Conservation (phyloP, 2,797 vertebrate species). For the Gallinago stenura region DNA sequence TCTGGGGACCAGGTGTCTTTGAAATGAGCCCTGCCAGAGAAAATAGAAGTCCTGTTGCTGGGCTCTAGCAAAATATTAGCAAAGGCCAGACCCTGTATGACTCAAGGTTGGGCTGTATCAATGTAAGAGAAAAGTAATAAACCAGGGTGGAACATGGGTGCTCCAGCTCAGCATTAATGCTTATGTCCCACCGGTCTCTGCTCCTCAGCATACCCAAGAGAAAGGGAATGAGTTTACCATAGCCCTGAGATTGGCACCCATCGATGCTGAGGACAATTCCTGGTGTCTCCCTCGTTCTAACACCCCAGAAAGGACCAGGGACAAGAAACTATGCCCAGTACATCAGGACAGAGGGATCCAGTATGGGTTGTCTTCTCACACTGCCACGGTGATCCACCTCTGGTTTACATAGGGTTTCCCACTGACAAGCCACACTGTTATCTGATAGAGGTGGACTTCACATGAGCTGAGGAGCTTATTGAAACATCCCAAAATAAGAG, state of each 20-base stretch:
- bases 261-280: neutral
- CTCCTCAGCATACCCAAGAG: neutral
- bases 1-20: neutral
- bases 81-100: neutral
- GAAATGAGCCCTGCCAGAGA: slow-evolving; percentile 30
- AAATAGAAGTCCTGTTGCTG: slow-evolving; percentile 37
- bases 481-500: neutral
- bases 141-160: neutral
- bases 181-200: neutral
- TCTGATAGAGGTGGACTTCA: neutral
- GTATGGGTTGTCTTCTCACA: neutral
- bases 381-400: neutral
- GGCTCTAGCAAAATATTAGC: neutral
- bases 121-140: neutral
- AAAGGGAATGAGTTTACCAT: neutral
- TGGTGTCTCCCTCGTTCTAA: neutral
- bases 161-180: neutral
- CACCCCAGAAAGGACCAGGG: neutral
- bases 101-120: neutral
- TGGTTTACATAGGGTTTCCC: neutral
- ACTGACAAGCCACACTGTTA: neutral
- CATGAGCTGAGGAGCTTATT: neutral
- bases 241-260: neutral
- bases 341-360: neutral
- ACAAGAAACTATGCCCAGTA: neutral